phyloP scores from a whole-genome alignment of 2,113 vertebrate genomes.

The Scomber japonicus region DNA sequence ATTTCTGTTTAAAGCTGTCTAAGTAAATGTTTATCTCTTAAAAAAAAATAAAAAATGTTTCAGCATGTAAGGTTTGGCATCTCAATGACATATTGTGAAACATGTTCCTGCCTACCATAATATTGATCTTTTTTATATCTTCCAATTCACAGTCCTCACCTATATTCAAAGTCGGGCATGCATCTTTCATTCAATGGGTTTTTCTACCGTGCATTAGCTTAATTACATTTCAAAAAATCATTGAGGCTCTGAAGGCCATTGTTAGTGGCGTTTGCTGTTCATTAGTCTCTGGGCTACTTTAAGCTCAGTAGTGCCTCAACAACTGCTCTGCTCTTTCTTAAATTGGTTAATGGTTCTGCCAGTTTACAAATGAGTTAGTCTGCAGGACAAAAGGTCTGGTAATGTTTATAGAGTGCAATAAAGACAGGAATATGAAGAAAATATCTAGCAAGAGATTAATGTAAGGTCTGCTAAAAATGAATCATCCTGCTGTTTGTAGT shows the following conservation, averaged over 20 bases:
- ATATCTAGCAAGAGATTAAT: slow-evolving; percentile 38
- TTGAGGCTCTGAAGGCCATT: slow-evolving; percentile 16
- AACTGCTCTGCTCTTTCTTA: slow-evolving; percentile 50
- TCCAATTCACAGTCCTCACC: background rate
- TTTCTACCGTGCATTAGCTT: slow-evolving; percentile 36
- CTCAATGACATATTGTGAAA: background rate
- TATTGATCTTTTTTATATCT: slow-evolving; percentile 25
- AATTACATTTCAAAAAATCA: slow-evolving; percentile 44
- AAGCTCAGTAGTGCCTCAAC: slow-evolving; percentile 60
- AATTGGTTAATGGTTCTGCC: slow-evolving; percentile 55
- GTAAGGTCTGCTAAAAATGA: slow-evolving; percentile 32
- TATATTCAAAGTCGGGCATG: background rate
- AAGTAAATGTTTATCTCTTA: background rate
- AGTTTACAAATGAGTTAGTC: slow-evolving; percentile 66
- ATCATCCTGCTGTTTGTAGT: background rate
- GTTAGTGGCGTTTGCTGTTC: slow-evolving; percentile 42
- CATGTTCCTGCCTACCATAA: background rate
- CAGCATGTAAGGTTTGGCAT: background rate
- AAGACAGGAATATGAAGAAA: slow-evolving; percentile 37
- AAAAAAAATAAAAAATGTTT: background rate
- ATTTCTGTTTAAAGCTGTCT: background rate
- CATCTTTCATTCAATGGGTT: slow-evolving; percentile 7
- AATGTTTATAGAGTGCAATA: slow-evolving; percentile 49
- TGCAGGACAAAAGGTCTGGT: slow-evolving; percentile 41
- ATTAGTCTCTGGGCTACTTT: slow-evolving; percentile 52